Evolutionary conservation across 2,797 vertebrate genomes (phyloP), one percentile per base, ranked within the genome.

Genomic region (Champsocephalus gunnari): DNA sequence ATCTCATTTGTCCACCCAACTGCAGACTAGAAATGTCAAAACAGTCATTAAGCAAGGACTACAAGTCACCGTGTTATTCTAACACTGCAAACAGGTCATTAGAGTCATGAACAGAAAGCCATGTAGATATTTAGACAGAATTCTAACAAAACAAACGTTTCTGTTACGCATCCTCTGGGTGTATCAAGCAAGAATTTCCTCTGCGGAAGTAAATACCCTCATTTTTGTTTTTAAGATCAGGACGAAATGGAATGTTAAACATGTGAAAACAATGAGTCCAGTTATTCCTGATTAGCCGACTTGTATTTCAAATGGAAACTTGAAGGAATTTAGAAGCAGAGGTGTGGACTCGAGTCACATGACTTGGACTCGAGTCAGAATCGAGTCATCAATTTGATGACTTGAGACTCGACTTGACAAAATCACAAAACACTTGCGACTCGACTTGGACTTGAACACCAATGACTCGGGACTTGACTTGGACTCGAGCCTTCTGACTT

Each of bases 21-120:
- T 12, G n/a, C 34, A 51, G 38, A 55, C 10, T 17, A 58, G 2
- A 34, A 51, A 32, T 1, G 44, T 21, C 32, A 80, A 81, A 85
- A 80, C 66, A 63, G 62, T 63, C 57, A 83, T 87, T 83, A 58
- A 48, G 3, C 17, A 3, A 1, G 14, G 47, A 66, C 54, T 5
- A n/a, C 17, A 65, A 43, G 47, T 38, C 8, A 0, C 19, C 17
- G 63, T 9, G 54, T 38, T 51, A 0, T 1, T 48, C 57, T 13
- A 1, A 71, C 43, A 4, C 13, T 21, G 34, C 60, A 34, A 74
- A 43, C 54, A 19, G 12, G 13, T 38, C 11, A 45, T 66, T 50
- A 61, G 3, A 1, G 61, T 76, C 50, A 74, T 65, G 38, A 28
- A 43, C 14, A 9, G 32, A 38, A 41, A 38, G 34, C 34, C 34